Percentiles rank a stretch among this genome's conserved stretches.
These are phyloP conservation scores for Cygnus olor DNA, from an alignment of 2,797 vertebrate genomes.

Conservation along the genomic window DNA sequence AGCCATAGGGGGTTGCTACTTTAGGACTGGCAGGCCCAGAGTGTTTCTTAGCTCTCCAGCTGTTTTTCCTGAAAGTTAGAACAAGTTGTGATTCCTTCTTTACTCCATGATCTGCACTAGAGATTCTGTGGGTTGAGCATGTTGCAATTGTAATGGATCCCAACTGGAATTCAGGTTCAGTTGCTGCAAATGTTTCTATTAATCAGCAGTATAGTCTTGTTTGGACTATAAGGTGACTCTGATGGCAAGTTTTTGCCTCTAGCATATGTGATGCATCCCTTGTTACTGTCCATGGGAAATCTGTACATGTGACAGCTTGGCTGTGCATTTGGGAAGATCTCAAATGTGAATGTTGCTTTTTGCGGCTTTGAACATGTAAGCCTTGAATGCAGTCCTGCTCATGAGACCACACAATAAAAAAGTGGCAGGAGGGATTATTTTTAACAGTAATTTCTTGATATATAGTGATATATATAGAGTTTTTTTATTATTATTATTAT, in stretches of 20 bases:
- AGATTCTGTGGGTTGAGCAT: neutral
- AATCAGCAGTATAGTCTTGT: neutral
- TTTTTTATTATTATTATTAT: too few relatives aligned
- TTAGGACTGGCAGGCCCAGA: neutral
- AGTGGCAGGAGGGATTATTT: neutral
- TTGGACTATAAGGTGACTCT: accelerated
- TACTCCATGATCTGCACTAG: neutral
- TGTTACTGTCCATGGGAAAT: neutral
- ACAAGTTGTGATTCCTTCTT: neutral
- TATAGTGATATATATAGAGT: neutral
- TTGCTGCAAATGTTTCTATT: neutral
- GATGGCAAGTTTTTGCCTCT: neutral
- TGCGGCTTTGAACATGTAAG: accelerated
- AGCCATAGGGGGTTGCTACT: neutral
- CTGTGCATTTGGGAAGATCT: neutral
- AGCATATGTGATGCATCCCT: neutral
- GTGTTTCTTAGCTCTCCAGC: neutral
- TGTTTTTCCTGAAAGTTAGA: neutral
- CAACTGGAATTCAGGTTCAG: neutral
- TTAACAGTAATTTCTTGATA: neutral
- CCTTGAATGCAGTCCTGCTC: neutral
- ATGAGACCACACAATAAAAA: neutral
- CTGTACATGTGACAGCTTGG: neutral
- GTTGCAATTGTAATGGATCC: neutral
- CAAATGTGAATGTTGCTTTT: neutral